Conservation (phyloP, 1,140 invertebrate species). For the Dendrolimus kikuchii region DNA sequence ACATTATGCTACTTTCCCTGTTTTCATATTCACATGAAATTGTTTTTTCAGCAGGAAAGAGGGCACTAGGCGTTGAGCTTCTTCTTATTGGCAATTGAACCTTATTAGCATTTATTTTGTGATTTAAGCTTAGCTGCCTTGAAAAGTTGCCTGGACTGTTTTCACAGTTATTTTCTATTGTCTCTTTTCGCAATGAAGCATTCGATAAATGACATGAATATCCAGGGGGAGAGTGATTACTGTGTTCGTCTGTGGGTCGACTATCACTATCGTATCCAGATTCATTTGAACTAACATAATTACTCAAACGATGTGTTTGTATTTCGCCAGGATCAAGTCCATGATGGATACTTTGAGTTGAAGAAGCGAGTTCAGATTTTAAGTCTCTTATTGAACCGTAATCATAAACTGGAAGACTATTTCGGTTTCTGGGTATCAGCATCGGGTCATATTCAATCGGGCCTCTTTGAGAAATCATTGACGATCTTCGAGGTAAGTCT, state of each 20-base stretch:
- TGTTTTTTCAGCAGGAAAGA: constrained; percentile 55
- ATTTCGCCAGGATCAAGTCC: constrained; percentile 42
- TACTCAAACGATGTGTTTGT: constrained; percentile 73
- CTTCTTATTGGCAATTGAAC: constrained; percentile 53
- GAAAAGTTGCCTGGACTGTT: constrained; percentile 42
- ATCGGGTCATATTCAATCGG: constrained; percentile 62
- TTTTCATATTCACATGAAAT: constrained; percentile 39
- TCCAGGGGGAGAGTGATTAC: constrained; percentile 67
- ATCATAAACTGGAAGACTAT: constrained; percentile 67
- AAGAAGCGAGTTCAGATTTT: constrained; percentile 56
- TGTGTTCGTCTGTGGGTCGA: constrained; percentile 73
- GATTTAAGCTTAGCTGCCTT: constrained; percentile 61
- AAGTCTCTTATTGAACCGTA: constrained; percentile 55
- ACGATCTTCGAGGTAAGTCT: constrained; percentile 47
- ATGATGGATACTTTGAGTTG: constrained; percentile 64
- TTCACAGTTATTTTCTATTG: constrained; percentile 30
- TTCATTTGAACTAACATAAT: constrained; percentile 86
- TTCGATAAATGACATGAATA: constrained; percentile 45
- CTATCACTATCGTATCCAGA: constrained; percentile 88
- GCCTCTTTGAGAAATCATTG: constrained; percentile 57
- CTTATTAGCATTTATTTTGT: constrained; percentile 56
- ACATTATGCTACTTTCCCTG: constrained; percentile 28
- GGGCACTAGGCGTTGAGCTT: constrained; percentile 62
- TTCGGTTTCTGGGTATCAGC: constrained; percentile 57
- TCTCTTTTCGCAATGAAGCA: constrained; percentile 25